phyloP scores from a whole-genome alignment of 1,140 invertebrate species.

The Nymphalis io region DNA sequence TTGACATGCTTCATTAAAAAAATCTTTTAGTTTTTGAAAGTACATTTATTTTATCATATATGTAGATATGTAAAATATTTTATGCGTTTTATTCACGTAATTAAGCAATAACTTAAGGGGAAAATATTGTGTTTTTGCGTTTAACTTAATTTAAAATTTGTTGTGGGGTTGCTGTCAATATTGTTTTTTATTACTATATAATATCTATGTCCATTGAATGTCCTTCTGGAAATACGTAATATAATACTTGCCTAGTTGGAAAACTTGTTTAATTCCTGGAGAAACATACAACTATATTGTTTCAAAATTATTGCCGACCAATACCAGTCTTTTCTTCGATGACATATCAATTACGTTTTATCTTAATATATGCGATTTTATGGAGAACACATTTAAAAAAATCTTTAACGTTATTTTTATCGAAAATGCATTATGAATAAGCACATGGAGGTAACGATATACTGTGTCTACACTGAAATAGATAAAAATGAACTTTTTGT shows the following conservation, averaged over 20 bases:
- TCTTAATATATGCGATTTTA: constrained; percentile 22
- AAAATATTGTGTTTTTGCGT: constrained; percentile 43
- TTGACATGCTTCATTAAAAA: constrained; percentile 38
- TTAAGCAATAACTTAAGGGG: constrained; percentile 57
- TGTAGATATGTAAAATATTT: constrained; percentile 43
- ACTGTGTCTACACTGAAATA: not conserved
- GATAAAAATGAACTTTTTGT: not conserved
- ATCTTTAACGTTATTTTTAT: constrained; percentile 17
- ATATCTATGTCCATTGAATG: constrained; percentile 26
- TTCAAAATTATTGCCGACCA: constrained; percentile 30
- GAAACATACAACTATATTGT: constrained; percentile 23
- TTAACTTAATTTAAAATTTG: constrained; percentile 38
- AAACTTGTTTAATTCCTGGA: constrained; percentile 24
- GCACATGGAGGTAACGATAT: not conserved
- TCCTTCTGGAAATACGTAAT: constrained; percentile 29
- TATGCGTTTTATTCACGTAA: constrained; percentile 54
- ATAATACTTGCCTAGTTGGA: constrained; percentile 34
- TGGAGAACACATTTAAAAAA: constrained; percentile 11
- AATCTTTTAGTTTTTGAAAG: constrained; percentile 31
- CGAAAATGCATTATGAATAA: not conserved
- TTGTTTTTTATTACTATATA: constrained; percentile 40
- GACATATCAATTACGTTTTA: constrained; percentile 35
- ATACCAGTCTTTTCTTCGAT: constrained; percentile 25
- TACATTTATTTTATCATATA: constrained; percentile 39
- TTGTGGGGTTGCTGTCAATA: constrained; percentile 39